These are phyloP conservation scores for Chorisops tibialis DNA, from an alignment of 2,888 invertebrate species.

Conservation along the genomic window DNA sequence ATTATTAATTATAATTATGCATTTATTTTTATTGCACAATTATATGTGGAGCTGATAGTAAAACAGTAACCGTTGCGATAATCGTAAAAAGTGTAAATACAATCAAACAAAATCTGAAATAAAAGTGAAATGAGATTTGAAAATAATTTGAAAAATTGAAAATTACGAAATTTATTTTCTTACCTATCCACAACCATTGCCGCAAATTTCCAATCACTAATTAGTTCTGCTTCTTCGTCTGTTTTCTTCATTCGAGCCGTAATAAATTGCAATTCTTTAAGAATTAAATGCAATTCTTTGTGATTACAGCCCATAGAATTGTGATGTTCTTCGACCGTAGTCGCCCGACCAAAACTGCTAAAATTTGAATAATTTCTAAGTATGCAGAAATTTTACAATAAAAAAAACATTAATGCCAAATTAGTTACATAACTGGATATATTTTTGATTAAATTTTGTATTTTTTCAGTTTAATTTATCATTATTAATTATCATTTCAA, in stretches of 20 bases:
- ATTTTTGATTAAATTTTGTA: neutral
- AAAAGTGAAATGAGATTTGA: neutral
- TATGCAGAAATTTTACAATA: neutral
- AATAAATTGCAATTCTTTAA: conserved; percentile 91
- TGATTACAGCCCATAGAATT: conserved; percentile 67
- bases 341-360: conserved; percentile 67
- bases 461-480: neutral
- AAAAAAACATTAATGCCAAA: neutral
- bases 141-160: neutral
- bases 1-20: conserved; percentile 4
- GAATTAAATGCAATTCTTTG: conserved; percentile 83
- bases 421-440: neutral
- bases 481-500: neutral
- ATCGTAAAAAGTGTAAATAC: conserved; percentile 93
- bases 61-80: conserved; percentile 87
- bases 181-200: conserved; percentile 96
- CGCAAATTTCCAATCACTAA: conserved; percentile 97
- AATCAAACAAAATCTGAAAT: conserved; percentile 84
- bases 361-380: conserved; percentile 18
- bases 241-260: conserved; percentile 91
- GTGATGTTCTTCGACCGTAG: conserved; percentile 71
- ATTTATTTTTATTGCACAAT: conserved; percentile 73
- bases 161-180: no score
- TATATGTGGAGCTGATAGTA: conserved; percentile 90
- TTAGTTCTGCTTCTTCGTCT: conserved; percentile 88